Base-by-base conservation (phyloP, 2,113 vertebrate genomes). In the Cyanocitta stelleri region DNA sequence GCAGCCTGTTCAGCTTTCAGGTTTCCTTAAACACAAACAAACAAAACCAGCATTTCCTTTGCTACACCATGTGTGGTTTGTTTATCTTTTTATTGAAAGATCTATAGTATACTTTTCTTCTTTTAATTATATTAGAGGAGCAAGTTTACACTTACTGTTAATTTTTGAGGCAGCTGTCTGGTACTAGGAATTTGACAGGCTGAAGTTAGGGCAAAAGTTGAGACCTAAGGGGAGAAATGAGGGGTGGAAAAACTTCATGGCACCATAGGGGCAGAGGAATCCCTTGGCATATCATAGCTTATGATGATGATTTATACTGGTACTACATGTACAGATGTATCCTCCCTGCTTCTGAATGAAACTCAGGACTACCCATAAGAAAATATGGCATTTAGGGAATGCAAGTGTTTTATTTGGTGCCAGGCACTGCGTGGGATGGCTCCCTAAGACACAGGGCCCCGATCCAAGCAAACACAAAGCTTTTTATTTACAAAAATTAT, bases 261-360 rank as follows among this genome's bases (percentile, higher is more conserved):
- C 11, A 54, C 29, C 37, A 23, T 1, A 49, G 17, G 10, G 10
- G 4, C 20, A 41, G 63, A 69, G 51, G 62, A 64, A 1, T 59
- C 32, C 3, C 6, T 55, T 69, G 63, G 62, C 6, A 19, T 32
- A 71, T 17, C 32, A 29, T 10, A 74, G 33, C 18, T 79, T 4
- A 3, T 37, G n/a, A 7, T 32, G 24, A 4, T 26, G n/a, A 37
- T 84, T 80, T 86, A 19, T 41, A 51, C 61, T 78, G 67, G 21
- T 20, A 13, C 16, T 23, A 18, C 14, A 9, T 7, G n/a, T 49
- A 30, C 48, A 41, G 0, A 0, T 21, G 10, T 43, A 11, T 74
- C 8, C 18, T 59, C 43, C 39, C 27, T 74, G 48, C 26, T 67
- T 13, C 52, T 75, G 69, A 85, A 51, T 21, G 33, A 75, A 91